Base-by-base conservation (phyloP, 2,797 vertebrate species). In the Australoheros facetus region DNA sequence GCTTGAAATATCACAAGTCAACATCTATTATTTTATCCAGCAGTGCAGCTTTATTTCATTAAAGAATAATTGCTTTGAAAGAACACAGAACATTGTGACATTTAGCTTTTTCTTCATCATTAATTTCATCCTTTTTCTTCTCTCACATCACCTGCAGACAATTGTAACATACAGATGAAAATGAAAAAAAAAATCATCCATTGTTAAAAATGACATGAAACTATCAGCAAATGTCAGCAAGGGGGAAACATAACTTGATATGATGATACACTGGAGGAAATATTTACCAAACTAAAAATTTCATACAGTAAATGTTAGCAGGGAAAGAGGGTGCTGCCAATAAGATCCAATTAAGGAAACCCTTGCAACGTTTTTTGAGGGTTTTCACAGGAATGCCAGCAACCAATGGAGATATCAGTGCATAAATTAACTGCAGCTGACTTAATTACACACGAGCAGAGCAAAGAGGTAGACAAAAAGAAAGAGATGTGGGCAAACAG, bases 171-270 rank as follows among this genome's bases (percentile, higher is more conserved):
- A 77, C 39, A 84, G 81, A 81, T 62, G 74, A 77, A 84, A 73
- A 81, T 62, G 64, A 79, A 74, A 71, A 75, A 88, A 80, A 85
- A 37, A 37, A 10, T 32, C 56, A 75, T 77, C 79, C 71, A 84
- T 84, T 86, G 85, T 88, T 78, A 70, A 78, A 91, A 90, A 88
- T 78, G 84, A 77, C 74, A 69, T 78, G 72, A 79, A 91, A 88
- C 89, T 85, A 87, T 91, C 87, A 87, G 81, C 51, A 89, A 90
- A 91, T 91, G 89, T 89, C 90, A 93, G 26, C 74, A 69, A 19
- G 45, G 30, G 21, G 59, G n/a, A 34, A 70, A 58, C 57, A 28
- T 17, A 64, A 79, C 23, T 19, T 14, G 1, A 30, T 71, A 81
- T 79, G 80, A 82, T 79, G 77, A 81, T 64, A 78, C 81, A 82